Evolutionary conservation across 2,888 invertebrate species (phyloP), one percentile per base, ranked within the genome.

Genomic region (Platycheirus albimanus): DNA sequence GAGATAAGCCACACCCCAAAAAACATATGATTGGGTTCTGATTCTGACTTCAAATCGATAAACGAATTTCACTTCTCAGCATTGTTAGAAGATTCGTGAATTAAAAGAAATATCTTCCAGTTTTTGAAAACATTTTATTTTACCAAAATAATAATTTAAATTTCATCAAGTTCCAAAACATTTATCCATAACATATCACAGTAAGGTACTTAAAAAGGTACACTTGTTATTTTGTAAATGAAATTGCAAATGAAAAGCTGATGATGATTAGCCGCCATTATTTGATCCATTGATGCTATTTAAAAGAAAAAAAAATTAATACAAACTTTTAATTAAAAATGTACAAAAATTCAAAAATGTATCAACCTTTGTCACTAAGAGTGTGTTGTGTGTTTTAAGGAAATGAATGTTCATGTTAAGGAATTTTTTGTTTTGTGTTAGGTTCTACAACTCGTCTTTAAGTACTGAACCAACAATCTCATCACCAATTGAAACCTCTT

Each of bases 361-460:
- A 4, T 43, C 3, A 72, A 83, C 72, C 83, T 78, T 74, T 36
- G 45, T 70, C 17, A 49, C 45, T 61, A 24, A 20, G 30, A n/a
- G n/a, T n/a, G n/a, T 61, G 30, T 61, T 28, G 13, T 38, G 24
- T 30, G 49, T 43, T 43, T 30, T 36, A 43, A 33, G 36, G 13
- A 66, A 36, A 45, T 52, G 20, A 36, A 45, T 52, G 20, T 71
- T 64, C 52, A 70, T 80, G 70, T 33, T 20, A 8, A 30, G 38
- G 28, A 49, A n/a, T n/a, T n/a, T n/a, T n/a, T n/a, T n/a, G n/a
- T n/a, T 61, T n/a, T 51, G 33, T 63, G 72, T 63, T 67, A 19
- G n/a, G 36, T 61, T 75, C 85, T 86, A 90, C 38, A 90, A 87
- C 72, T 90, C 90, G 80, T 90, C 89, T 78, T 86, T 87, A 7